phyloP scores from a whole-genome alignment of 2,888 invertebrate species.

The Aproaerema taeniolella region DNA sequence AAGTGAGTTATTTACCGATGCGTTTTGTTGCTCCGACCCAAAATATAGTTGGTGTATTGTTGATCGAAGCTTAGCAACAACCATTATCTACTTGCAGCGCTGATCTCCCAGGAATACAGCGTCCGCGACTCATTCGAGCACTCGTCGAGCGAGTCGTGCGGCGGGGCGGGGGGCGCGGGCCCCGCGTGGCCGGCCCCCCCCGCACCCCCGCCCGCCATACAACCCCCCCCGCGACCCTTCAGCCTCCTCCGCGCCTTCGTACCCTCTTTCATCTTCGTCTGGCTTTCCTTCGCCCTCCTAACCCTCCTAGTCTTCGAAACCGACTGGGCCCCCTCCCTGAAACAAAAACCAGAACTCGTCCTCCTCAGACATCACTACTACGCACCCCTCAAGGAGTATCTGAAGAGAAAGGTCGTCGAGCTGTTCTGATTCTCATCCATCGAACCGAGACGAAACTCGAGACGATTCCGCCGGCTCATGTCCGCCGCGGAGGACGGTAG shows the following conservation, averaged over 20 bases:
- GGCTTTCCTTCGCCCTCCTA: conserved; percentile 81
- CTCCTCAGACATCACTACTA: conserved; percentile 88
- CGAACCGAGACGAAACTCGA: too few species aligned
- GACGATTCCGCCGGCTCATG: too few species aligned
- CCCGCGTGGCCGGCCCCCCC: conserved; percentile 68
- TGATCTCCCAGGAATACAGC: conserved; percentile 79
- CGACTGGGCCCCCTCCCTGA: conserved; percentile 82
- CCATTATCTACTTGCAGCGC: too few species aligned
- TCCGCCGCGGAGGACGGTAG: too few species aligned
- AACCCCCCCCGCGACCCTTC: conserved; percentile 59
- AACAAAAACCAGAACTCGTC: conserved; percentile 86
- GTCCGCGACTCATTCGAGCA: conserved; percentile 77
- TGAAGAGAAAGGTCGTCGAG: conserved; percentile 79
- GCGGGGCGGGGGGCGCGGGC: conserved; percentile 30
- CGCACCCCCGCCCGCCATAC: conserved; percentile 39
- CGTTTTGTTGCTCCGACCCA: too few species aligned
- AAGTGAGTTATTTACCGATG: too few species aligned
- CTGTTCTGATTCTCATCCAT: conserved; percentile 81
- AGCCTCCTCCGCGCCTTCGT: conserved; percentile 84
- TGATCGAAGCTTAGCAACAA: too few species aligned
- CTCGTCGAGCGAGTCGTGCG: conserved; percentile 87
- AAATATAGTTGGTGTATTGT: too few species aligned
- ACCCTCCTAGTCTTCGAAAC: conserved; percentile 87
- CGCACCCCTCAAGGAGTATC: conserved; percentile 87
- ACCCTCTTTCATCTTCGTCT: conserved; percentile 86